A percentile compares a stretch with the other conserved stretches of the same genome.
Evolutionary conservation across 2,888 invertebrate species (phyloP).

Genomic region (Saturnia japonica): DNA sequence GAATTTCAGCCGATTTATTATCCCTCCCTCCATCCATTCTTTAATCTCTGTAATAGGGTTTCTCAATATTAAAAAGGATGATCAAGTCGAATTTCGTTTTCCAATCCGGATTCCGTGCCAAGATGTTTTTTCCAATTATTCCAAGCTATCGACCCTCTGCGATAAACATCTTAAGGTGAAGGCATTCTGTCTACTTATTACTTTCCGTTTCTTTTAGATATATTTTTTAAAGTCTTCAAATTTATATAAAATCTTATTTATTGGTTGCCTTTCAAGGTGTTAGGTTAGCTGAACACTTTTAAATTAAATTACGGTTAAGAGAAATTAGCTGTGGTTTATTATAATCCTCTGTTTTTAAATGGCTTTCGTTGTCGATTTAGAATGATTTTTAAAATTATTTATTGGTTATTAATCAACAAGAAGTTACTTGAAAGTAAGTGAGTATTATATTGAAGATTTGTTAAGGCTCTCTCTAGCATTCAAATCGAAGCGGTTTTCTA

Average conservation of each 20-base stretch:
- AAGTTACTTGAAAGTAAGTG: too few species aligned
- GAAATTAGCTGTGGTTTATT: too few species aligned
- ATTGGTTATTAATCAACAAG: too few species aligned
- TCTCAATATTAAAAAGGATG: not conserved
- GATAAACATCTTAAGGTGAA: slow-evolving; percentile 8
- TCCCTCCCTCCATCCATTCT: not conserved
- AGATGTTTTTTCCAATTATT: slow-evolving; percentile 11
- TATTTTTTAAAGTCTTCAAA: not conserved
- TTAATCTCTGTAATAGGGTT: not conserved
- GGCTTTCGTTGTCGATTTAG: too few species aligned
- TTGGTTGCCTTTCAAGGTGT: too few species aligned
- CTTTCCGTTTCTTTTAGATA: not conserved
- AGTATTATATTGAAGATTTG: too few species aligned
- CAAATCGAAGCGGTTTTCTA: too few species aligned
- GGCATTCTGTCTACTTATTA: slow-evolving; percentile 1
- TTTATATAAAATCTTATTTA: not conserved
- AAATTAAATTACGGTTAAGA: too few species aligned
- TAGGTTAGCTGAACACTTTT: too few species aligned
- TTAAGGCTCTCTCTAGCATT: too few species aligned
- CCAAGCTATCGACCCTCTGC: slow-evolving; percentile 1
- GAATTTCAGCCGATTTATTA: not conserved
- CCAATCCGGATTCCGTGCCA: not conserved
- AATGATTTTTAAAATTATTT: too few species aligned
- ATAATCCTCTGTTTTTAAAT: too few species aligned
- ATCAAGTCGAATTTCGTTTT: not conserved